Percentiles rank a stretch among this genome's conserved stretches.
Evolutionary conservation across 2,888 invertebrate species (phyloP).

Genomic region (Ochropleura plecta): DNA sequence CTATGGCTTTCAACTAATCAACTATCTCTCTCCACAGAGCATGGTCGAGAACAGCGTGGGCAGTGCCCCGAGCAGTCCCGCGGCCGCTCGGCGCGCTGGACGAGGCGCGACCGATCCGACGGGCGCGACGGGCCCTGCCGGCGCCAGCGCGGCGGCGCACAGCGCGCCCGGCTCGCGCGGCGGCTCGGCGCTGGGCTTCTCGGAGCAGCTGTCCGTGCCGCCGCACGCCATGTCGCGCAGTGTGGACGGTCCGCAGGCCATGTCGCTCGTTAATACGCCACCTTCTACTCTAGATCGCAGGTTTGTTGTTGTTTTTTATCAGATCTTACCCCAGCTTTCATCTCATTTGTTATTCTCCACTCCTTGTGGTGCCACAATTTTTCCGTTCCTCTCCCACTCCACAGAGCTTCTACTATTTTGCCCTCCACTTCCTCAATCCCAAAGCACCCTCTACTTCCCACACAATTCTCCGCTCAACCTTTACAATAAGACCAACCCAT

Average conservation of each 20-base stretch:
- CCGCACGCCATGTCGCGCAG: constrained; percentile 89
- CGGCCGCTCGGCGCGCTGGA: constrained; percentile 69
- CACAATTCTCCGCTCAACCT: background rate
- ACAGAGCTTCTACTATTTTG: background rate
- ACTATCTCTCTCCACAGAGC: constrained; percentile 68
- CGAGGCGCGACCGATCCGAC: constrained; percentile 22
- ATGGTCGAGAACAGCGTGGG: constrained; percentile 91
- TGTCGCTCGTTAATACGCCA: constrained; percentile 74
- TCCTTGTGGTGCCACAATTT: background rate
- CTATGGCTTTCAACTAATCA: background rate
- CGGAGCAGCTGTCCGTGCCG: constrained; percentile 76
- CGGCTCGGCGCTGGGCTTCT: constrained; percentile 86
- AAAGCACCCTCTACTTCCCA: background rate
- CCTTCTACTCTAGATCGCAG: constrained; percentile 89
- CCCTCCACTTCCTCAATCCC: background rate
- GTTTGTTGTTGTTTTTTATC: constrained; percentile 68
- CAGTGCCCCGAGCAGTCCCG: constrained; percentile 91
- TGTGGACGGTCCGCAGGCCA: constrained; percentile 87
- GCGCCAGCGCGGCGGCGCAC: constrained; percentile 66
- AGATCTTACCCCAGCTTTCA: background rate
- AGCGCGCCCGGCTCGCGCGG: constrained; percentile 84
- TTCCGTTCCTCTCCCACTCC: background rate
- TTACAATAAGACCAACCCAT: background rate
- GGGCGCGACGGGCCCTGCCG: constrained; percentile 68
- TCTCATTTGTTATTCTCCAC: background rate